phyloP scores from a whole-genome alignment of 1,140 invertebrate species.

The Brachionus angularis region DNA sequence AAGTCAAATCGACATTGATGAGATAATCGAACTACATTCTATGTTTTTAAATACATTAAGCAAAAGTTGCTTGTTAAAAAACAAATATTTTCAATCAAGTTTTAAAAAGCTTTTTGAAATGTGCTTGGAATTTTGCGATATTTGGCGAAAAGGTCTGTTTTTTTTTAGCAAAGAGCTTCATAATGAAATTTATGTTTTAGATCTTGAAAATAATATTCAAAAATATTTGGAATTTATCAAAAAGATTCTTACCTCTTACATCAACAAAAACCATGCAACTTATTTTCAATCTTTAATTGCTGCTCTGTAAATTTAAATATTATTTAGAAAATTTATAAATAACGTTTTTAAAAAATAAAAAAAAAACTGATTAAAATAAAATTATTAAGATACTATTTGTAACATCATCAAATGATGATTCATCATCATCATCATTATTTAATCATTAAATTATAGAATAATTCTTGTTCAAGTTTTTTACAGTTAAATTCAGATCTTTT shows the following conservation, averaged over 20 bases:
- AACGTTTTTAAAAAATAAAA: too few species aligned
- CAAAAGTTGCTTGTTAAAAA: slow-evolving; percentile 34
- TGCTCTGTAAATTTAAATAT: not conserved
- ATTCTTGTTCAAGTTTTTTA: too few species aligned
- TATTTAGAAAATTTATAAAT: too few species aligned
- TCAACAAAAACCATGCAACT: slow-evolving; percentile 37
- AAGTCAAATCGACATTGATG: slow-evolving; percentile 33
- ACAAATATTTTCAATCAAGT: slow-evolving; percentile 41
- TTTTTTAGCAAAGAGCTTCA: not conserved
- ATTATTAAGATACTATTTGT: too few species aligned
- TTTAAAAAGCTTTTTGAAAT: slow-evolving; percentile 1
- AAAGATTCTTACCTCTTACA: slow-evolving; percentile 27
- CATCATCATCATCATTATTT: too few species aligned
- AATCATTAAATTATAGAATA: too few species aligned
- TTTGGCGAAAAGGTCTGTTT: slow-evolving; percentile 15
- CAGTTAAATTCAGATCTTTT: too few species aligned
- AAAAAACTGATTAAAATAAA: too few species aligned
- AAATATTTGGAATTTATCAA: slow-evolving; percentile 29
- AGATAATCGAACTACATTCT: slow-evolving; percentile 19
- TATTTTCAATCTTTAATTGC: slow-evolving; percentile 39
- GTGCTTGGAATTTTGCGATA: slow-evolving; percentile 35
- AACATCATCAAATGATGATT: too few species aligned
- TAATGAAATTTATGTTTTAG: slow-evolving; percentile 6
- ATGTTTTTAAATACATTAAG: not conserved
- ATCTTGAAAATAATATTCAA: slow-evolving; percentile 12